phyloP scores from a whole-genome alignment of 2,888 invertebrate genomes.

The Orthosia cruda region DNA sequence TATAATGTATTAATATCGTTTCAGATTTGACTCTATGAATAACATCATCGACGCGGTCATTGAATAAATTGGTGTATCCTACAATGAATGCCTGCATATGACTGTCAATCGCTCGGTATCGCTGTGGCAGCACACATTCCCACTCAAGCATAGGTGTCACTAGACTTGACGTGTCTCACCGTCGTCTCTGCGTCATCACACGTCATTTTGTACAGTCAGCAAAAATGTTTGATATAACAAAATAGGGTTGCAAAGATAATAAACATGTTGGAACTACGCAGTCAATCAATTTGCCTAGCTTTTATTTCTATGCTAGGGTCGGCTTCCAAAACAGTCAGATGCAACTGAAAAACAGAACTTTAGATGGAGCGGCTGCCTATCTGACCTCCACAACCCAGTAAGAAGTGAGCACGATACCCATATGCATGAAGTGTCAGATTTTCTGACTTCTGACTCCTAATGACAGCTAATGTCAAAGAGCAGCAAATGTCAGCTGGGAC shows the following conservation, averaged over 20 bases:
- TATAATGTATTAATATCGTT: not conserved
- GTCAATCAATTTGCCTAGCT: not conserved
- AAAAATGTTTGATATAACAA: not conserved
- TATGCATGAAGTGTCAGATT: too few relatives aligned
- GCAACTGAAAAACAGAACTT: too few relatives aligned
- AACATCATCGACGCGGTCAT: not conserved
- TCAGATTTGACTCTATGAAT: not conserved
- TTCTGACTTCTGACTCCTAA: too few relatives aligned
- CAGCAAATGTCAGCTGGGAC: too few relatives aligned
- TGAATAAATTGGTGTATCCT: not conserved
- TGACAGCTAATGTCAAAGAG: too few relatives aligned
- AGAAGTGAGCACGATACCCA: too few relatives aligned
- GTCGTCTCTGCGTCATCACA: slow-evolving; percentile 16
- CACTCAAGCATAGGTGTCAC: slow-evolving; percentile 45
- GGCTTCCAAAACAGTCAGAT: too few relatives aligned
- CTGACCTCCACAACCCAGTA: too few relatives aligned
- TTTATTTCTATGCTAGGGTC: too few relatives aligned
- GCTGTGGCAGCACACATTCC: slow-evolving; percentile 18
- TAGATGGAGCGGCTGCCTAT: too few relatives aligned
- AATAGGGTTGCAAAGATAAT: not conserved
- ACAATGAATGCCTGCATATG: not conserved
- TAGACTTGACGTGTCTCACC: slow-evolving; percentile 10
- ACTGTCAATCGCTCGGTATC: slow-evolving; percentile 28
- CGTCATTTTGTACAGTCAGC: slow-evolving; percentile 7
- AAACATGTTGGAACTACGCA: not conserved